phyloP scores from a whole-genome alignment of 1,140 invertebrate genomes.

The Magallana ariakensis region DNA sequence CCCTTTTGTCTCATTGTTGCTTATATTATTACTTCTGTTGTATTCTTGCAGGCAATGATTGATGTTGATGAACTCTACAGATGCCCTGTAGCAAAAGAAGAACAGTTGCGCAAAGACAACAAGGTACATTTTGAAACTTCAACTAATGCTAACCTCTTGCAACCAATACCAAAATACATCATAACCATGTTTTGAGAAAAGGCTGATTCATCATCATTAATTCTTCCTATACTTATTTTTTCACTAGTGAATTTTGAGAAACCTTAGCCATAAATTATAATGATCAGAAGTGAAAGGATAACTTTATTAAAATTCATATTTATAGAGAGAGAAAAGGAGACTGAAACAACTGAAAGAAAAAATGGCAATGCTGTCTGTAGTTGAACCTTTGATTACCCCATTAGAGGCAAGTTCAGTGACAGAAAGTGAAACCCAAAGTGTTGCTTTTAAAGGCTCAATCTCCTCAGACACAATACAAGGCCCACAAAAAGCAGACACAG shows the following conservation, averaged over 20 bases:
- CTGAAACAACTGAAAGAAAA: constrained; percentile 32
- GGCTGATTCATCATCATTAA: no score
- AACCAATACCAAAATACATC: no score
- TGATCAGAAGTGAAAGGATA: no score
- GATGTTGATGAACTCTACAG: constrained; percentile 91
- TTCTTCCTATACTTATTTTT: no score
- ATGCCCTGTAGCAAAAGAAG: constrained; percentile 65
- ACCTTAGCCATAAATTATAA: no score
- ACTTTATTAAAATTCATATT: background rate
- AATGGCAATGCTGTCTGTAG: constrained; percentile 20
- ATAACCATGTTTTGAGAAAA: no score
- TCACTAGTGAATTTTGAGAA: no score
- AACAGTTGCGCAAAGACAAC: constrained; percentile 39
- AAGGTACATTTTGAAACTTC: constrained; percentile 32
- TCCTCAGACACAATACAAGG: background rate
- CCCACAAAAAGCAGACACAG: background rate
- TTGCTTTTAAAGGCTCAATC: background rate
- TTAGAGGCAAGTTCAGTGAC: background rate
- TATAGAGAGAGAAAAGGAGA: constrained; percentile 17
- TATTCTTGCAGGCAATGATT: constrained; percentile 83
- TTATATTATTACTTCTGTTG: no score
- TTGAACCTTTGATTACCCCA: background rate
- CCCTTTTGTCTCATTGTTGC: no score
- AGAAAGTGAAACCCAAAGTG: background rate
- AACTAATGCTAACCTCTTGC: no score